phyloP scores from a whole-genome alignment of 35 echinoderm and acorn worm species.

The Apostichopus californicus region DNA sequence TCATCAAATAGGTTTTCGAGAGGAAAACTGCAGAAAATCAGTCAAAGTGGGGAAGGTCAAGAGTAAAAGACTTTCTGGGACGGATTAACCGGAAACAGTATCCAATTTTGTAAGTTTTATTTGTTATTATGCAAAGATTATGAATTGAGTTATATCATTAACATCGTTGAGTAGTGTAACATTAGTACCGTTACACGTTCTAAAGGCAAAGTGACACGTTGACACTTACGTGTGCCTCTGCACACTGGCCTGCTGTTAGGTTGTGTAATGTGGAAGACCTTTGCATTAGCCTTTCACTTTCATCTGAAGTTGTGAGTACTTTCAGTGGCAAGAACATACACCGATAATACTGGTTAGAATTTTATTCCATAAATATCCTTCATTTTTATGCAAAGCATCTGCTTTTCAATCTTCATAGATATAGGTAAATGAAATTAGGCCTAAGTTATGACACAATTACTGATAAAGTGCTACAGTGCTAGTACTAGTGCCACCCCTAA shows the following conservation, averaged over 20 bases:
- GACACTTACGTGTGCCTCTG: constrained; percentile 24
- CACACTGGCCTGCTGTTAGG: neutral
- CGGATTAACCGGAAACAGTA: constrained; percentile 96
- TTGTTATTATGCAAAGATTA: neutral
- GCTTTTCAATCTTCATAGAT: no score
- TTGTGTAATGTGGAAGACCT: neutral
- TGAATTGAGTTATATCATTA: constrained; percentile 3
- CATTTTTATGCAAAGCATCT: no score
- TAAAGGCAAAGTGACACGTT: constrained; percentile 59
- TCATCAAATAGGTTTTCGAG: constrained; percentile 51
- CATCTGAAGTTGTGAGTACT: neutral
- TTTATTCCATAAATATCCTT: no score
- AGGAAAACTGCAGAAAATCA: constrained; percentile 56
- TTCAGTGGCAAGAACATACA: neutral
- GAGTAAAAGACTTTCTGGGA: constrained; percentile 73
- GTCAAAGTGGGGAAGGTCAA: constrained; percentile 77
- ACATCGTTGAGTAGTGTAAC: neutral
- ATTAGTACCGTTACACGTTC: neutral
- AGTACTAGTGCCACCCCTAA: no score
- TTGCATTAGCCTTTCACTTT: neutral
- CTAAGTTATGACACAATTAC: no score
- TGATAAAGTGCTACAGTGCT: no score
- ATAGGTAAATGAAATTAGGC: no score
- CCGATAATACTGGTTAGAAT: no score
- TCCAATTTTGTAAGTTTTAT: constrained; percentile 82